A percentile compares a stretch with the other conserved stretches of the same genome.
Evolutionary conservation across 2,888 invertebrate species (phyloP).

Genomic region (Drosophila mulleri): DNA sequence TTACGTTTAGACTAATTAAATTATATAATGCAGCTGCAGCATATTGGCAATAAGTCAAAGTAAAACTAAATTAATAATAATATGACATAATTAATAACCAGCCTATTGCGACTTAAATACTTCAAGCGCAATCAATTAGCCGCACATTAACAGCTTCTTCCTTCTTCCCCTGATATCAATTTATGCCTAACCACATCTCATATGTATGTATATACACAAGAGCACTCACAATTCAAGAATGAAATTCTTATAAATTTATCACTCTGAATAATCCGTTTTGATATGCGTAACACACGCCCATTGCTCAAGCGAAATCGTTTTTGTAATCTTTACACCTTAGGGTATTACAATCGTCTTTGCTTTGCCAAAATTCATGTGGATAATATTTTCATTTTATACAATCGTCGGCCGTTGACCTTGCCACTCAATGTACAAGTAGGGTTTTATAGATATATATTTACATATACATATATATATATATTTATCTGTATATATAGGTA

Average conservation of each 20-base stretch:
- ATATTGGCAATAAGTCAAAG: neutral
- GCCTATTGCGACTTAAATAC: neutral
- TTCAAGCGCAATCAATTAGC: neutral
- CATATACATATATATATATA: neutral
- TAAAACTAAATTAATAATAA: neutral
- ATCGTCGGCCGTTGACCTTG: conserved; percentile 56
- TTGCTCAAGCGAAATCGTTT: neutral
- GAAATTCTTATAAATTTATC: neutral
- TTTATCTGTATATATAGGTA: conserved; percentile 4
- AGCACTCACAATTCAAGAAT: neutral
- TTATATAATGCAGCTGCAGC: neutral
- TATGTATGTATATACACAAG: neutral
- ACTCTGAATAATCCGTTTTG: neutral
- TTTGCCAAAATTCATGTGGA: conserved; percentile 13
- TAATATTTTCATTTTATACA: conserved; percentile 29
- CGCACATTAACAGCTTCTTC: neutral
- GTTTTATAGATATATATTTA: conserved; percentile 5
- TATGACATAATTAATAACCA: neutral
- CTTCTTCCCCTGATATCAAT: neutral
- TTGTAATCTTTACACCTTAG: conserved; percentile 21
- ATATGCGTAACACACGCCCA: neutral
- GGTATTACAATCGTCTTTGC: conserved; percentile 31
- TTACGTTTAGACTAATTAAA: neutral
- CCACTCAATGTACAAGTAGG: conserved; percentile 27
- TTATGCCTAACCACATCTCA: neutral